Percentiles rank a stretch among this genome's conserved stretches.
phyloP scores from a whole-genome alignment of 2,113 vertebrate genomes.

The Phaetusa simplex region DNA sequence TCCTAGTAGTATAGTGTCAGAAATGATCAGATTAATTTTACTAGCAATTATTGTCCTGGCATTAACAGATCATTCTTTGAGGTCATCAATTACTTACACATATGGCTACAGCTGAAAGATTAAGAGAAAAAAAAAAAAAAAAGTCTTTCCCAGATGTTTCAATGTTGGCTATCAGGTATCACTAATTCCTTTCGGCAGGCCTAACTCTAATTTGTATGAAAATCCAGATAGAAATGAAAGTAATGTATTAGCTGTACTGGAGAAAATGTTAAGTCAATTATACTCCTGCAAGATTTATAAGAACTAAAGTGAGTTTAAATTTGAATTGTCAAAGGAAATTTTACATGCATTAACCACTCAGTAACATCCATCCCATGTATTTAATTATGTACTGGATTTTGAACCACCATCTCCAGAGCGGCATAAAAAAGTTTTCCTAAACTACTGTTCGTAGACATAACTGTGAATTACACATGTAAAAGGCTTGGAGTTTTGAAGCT shows the following conservation, averaged over 20 bases:
- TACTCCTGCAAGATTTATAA: conserved; percentile 79
- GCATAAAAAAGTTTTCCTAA: conserved; percentile 14
- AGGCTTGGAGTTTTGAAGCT: background rate
- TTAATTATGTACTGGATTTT: conserved; percentile 79
- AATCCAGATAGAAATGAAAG: conserved; percentile 71
- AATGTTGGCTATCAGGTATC: conserved; percentile 46
- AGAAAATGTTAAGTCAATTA: conserved; percentile 76
- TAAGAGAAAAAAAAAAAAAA: background rate
- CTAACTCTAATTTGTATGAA: conserved; percentile 70
- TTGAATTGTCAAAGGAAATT: conserved; percentile 82
- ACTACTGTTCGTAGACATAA: background rate
- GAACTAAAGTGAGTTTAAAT: conserved; percentile 79
- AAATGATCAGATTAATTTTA: conserved; percentile 70
- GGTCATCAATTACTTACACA: conserved; percentile 36
- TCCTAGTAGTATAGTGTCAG: conserved; percentile 43
- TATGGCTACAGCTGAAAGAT: conserved; percentile 22
- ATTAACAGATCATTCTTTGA: conserved; percentile 65
- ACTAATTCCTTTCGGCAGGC: conserved; percentile 37
- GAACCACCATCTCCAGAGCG: conserved; percentile 51
- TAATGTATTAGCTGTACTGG: conserved; percentile 69
- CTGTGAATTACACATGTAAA: background rate
- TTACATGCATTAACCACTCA: conserved; percentile 73
- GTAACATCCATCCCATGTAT: conserved; percentile 74
- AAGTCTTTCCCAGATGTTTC: conserved; percentile 48
- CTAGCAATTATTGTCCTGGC: conserved; percentile 24